These are phyloP conservation scores for Phalangium opilio DNA, from an alignment of 2,888 invertebrate genomes.

Conservation along the genomic window DNA sequence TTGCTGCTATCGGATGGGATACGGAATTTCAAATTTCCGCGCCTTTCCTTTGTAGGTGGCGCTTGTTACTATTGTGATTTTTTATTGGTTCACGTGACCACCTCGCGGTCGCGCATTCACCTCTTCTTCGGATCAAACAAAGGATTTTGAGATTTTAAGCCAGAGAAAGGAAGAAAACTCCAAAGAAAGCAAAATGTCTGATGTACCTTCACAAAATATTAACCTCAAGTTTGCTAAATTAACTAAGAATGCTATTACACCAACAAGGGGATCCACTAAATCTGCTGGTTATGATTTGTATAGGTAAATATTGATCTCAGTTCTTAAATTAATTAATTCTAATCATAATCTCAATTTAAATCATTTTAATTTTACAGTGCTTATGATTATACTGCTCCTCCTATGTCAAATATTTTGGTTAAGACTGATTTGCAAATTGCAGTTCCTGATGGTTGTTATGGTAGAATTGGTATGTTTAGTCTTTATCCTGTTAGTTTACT, in stretches of 20 bases:
- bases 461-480: constrained; percentile 48
- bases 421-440: constrained; percentile 76
- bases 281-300: constrained; percentile 85
- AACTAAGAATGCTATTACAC: constrained; percentile 62
- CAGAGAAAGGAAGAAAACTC: too few relatives aligned
- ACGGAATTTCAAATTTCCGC: too few relatives aligned
- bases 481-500: constrained; percentile 7
- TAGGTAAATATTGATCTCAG: constrained; percentile 42
- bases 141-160: too few relatives aligned
- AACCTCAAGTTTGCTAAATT: constrained; percentile 31
- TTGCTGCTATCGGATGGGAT: too few relatives aligned
- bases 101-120: too few relatives aligned
- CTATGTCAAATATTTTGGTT: constrained; percentile 65
- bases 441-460: constrained; percentile 81
- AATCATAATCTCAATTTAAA: too few relatives aligned
- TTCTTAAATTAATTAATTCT: not conserved
- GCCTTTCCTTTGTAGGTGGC: too few relatives aligned
- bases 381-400: constrained; percentile 66
- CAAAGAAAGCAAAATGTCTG: too few relatives aligned
- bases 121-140: too few relatives aligned
- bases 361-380: constrained; percentile 52
- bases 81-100: too few relatives aligned
- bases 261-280: constrained; percentile 62
- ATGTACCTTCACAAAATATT: not conserved
- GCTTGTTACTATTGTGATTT: too few relatives aligned